These are phyloP conservation scores for Ispidina lecontei DNA, from an alignment of 2,797 vertebrate species.

Conservation along the genomic window DNA sequence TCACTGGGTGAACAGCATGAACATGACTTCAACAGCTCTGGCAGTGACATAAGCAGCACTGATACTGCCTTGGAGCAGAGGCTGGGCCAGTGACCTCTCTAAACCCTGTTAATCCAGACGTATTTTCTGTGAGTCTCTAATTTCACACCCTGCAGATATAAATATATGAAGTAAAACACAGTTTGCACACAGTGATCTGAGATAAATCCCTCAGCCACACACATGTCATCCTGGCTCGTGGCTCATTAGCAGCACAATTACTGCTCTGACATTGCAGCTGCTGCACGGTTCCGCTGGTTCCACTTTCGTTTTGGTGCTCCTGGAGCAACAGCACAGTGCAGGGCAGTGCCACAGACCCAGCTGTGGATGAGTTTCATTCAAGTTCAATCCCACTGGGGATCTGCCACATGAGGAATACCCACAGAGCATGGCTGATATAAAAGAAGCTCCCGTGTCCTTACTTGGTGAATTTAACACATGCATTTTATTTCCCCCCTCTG, in stretches of 20 bases:
- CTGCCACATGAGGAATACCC: background rate
- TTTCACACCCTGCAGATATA: background rate
- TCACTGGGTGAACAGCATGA: background rate
- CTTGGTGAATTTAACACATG: background rate
- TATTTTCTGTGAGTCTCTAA: background rate
- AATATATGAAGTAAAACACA: background rate
- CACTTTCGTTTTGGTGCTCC: background rate
- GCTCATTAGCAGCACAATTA: background rate
- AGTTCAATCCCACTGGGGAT: background rate
- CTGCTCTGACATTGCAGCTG: background rate
- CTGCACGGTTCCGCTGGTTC: background rate
- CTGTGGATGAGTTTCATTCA: too few species aligned
- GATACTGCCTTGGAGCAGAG: background rate
- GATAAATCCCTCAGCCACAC: background rate
- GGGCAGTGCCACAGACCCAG: background rate
- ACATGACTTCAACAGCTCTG: background rate
- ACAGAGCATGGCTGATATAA: background rate
- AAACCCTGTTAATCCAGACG: background rate
- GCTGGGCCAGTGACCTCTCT: background rate
- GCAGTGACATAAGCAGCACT: background rate
- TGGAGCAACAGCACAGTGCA: background rate
- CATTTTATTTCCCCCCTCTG: background rate
- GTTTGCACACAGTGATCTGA: background rate
- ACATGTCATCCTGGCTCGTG: background rate
- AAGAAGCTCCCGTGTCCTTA: background rate